Evolutionary conservation across 2,797 vertebrate genomes (phyloP).

Genomic region (Borostomias antarcticus): DNA sequence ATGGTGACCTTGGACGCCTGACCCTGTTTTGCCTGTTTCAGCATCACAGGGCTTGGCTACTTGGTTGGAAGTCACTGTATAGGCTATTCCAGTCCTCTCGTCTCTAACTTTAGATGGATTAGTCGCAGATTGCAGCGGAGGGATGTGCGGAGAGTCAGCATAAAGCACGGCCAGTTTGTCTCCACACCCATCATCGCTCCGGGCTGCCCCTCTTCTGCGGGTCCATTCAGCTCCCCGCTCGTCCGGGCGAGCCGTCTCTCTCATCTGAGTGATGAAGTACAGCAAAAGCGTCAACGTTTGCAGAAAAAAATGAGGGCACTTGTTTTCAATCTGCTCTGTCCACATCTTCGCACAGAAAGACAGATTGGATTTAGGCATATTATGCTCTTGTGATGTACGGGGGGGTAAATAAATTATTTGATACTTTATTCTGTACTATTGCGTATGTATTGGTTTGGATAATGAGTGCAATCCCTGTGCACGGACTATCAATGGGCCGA

Average conservation of each 20-base stretch:
- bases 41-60: no score
- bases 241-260: slow-evolving; percentile 78
- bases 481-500: not conserved
- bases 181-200: slow-evolving; percentile 76
- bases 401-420: not conserved
- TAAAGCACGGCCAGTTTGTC: slow-evolving; percentile 77
- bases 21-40: not conserved
- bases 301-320: slow-evolving; percentile 77
- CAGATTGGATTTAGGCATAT: slow-evolving; percentile 64
- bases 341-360: slow-evolving; percentile 74
- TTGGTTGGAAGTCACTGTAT: not conserved
- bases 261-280: slow-evolving; percentile 82
- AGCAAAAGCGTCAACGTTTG: slow-evolving; percentile 77
- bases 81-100: slow-evolving; percentile 34
- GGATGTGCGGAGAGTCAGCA: slow-evolving; percentile 84
- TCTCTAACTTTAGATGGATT: slow-evolving; percentile 84
- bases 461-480: not conserved
- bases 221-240: slow-evolving; percentile 75
- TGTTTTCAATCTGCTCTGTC: slow-evolving; percentile 83
- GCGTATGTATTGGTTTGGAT: not conserved
- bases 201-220: slow-evolving; percentile 70
- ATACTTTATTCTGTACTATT: not conserved
- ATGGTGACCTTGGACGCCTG: not conserved
- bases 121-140: slow-evolving; percentile 79
- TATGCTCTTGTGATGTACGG: slow-evolving; percentile 35